These are phyloP conservation scores for Dicycla oo DNA, from an alignment of 2,888 invertebrate genomes.

Conservation along the genomic window DNA sequence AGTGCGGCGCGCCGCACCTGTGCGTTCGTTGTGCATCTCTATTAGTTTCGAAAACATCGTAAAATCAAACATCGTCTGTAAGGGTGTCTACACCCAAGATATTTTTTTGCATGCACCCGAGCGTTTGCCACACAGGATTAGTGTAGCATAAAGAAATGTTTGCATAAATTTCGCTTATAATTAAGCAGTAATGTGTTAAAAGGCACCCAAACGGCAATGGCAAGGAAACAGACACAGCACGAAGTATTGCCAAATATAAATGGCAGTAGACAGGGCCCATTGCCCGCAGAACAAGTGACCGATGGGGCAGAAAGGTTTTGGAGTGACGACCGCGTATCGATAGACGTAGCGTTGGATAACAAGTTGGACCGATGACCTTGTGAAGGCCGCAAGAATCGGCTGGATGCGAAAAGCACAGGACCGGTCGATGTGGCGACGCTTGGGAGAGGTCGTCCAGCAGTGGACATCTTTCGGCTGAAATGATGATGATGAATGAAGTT, in stretches of 20 bases:
- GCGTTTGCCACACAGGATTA: too few species aligned
- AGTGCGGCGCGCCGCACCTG: too few species aligned
- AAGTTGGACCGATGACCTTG: neutral
- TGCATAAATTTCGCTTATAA: too few species aligned
- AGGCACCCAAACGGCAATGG: neutral
- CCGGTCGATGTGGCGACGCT: neutral
- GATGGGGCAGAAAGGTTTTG: neutral
- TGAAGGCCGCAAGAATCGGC: neutral
- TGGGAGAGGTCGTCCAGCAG: neutral
- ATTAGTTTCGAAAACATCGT: too few species aligned
- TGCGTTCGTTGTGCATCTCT: too few species aligned
- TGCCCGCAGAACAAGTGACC: neutral
- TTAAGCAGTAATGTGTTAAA: too few species aligned
- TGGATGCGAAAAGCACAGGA: neutral
- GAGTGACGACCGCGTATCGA: neutral
- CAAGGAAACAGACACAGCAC: neutral
- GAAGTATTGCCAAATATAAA: neutral
- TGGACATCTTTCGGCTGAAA: neutral
- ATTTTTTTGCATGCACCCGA: too few species aligned
- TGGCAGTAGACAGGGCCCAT: neutral
- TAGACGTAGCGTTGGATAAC: neutral
- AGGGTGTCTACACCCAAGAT: too few species aligned
- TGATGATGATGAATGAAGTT: neutral
- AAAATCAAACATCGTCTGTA: too few species aligned
- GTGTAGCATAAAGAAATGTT: too few species aligned